These are phyloP conservation scores for Argopecten irradians DNA, from an alignment of 1,140 invertebrate species.

Conservation along the genomic window DNA sequence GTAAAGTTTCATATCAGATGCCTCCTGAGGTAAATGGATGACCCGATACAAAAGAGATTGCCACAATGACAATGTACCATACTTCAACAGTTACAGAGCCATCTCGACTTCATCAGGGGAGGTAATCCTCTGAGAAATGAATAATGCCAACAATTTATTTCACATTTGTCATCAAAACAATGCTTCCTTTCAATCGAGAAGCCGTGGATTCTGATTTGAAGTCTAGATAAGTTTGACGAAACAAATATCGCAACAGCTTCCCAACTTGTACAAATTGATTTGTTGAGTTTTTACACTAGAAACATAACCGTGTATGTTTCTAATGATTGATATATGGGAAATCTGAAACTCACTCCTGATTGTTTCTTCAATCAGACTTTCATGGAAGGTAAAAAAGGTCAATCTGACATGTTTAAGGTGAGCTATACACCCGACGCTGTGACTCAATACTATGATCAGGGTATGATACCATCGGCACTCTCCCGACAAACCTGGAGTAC, in stretches of 20 bases:
- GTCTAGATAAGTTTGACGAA: not conserved
- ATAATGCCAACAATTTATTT: conserved; percentile 12
- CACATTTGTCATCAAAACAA: conserved; percentile 18
- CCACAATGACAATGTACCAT: not conserved
- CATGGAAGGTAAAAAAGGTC: not conserved
- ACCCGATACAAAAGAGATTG: not conserved
- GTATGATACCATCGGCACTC: not conserved
- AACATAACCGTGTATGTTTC: not conserved
- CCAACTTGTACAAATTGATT: conserved; percentile 11
- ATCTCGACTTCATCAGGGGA: not conserved
- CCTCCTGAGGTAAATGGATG: not conserved
- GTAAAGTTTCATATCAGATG: not conserved
- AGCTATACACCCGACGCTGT: not conserved
- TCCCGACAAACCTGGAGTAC: not conserved
- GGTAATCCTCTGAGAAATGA: not conserved
- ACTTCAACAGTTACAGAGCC: not conserved
- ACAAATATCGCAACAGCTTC: not conserved
- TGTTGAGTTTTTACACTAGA: not conserved
- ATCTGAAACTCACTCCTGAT: not conserved
- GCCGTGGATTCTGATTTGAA: not conserved
- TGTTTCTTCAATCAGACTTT: not conserved
- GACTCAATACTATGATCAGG: not conserved
- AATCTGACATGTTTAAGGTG: not conserved
- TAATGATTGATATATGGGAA: not conserved
- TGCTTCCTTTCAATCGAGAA: not conserved